Base-by-base conservation (phyloP, 2,888 invertebrate genomes). In the Spicauda simplicius region DNA sequence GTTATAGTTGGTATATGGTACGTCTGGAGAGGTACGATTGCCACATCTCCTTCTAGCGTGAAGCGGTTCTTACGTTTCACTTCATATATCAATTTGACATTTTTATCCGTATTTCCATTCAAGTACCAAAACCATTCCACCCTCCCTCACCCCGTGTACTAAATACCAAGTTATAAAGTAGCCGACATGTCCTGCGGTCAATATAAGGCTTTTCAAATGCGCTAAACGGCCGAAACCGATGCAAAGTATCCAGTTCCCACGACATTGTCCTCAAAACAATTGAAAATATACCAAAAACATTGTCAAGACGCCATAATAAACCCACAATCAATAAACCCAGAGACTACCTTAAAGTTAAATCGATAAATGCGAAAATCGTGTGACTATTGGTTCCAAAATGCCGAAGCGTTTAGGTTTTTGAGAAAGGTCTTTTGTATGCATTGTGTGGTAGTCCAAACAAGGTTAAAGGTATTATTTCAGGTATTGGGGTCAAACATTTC, bases 141-240 rank as follows among this genome's bases (percentile, higher is more conserved):
- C 70, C 52, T 3, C 68, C 58, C 64, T 64, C 71, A 63, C 59
- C 14, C 56, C 67, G 71, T 74, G 69, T 73, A 77, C 88, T 91
- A 91, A 91, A 90, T 88, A 88, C 84, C 81, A 74, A 79, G 77
- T 86, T 86, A 90, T 91, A 85, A 82, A 87, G 81, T 84, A 83
- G 80, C 86, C 85, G 80, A 82, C 86, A 85, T 83, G 81, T 78
- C 77, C 79, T 74, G 83, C 79, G 88, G 88, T 90, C 87, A 88
- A 88, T 85, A 82, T 78, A 79, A 81, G 79, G 74, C 78, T 80
- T 81, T 80, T 82, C 78, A 25, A 25, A 79, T 80, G 71, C 73
- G 71, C 76, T 79, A 81, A 84, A 82, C 78, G 76, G 73, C 67
- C 61, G n/a, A 61, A 67, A 52, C 16, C 52, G 53, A 45, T 25